Base-by-base conservation (phyloP, 2,797 vertebrate genomes). In the Pelochelys cantorii region DNA sequence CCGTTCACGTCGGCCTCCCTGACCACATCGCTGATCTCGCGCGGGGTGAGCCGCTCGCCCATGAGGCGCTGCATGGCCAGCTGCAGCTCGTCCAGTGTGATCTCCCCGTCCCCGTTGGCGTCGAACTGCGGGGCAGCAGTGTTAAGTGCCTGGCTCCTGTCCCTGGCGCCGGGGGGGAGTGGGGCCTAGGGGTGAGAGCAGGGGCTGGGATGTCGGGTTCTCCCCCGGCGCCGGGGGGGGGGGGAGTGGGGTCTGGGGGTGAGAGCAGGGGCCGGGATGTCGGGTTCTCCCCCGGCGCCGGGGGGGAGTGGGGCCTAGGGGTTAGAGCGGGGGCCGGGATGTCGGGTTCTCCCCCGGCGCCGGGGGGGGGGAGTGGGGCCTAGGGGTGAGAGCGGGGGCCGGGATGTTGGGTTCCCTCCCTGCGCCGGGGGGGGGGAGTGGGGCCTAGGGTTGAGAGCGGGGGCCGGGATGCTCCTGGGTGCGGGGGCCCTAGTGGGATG, bases 41-140 rank as follows among this genome's bases (percentile, higher is more conserved):
- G 84, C 18, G 95, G 29, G 0, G 94, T 97, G 52, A 98, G 94
- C 22, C 93, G 94, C 81, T 98, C 97, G 2, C 97, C 97, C 87
- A 98, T 95, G 14, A 98, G 95, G 20, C 97, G 92, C 29, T 97
- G 96, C 97, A 98, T 97, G 86, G 98, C 97, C 48, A 97, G 97
- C 74, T 95, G 95, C 27, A 98, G 74, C 68, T 98, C 98, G 1
- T 52, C 94, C 74, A 98, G 82, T 0, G 97, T 97, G 93, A 98
- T 97, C 83, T 95, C 97, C 1, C 97, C 97, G 0, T 98, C 97
- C 2, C 97, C 97, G 0, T 98, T 98, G 48, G 97, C 31, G 48
- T 98, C 97, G 68, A 98, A 98, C 98, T 98, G 88, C 12, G 65
- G 80, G 23, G 54, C 11, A 27, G 29, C 52, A 48, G 52, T 6